Evolutionary conservation across 2,888 invertebrate genomes (phyloP).

Genomic region (Bellardia pandia): DNA sequence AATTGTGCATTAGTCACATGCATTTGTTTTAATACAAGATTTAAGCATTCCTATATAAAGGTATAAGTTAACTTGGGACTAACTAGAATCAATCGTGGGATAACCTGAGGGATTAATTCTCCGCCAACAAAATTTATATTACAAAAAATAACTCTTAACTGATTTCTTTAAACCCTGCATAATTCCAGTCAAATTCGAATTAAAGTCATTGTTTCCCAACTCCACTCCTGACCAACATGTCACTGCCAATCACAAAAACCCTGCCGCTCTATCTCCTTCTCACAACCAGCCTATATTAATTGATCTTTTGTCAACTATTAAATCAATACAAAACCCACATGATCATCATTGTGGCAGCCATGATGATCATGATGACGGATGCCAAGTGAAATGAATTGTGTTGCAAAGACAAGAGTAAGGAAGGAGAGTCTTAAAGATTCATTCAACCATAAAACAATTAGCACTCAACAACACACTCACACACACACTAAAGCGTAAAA

Average conservation of each 20-base stretch:
- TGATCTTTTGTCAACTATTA: constrained; percentile 54
- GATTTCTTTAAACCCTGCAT: no score
- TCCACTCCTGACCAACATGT: no score
- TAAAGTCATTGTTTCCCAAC: no score
- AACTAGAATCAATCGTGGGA: no score
- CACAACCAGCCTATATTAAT: not conserved
- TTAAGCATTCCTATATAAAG: no score
- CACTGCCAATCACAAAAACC: not conserved
- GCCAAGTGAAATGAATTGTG: constrained; percentile 2
- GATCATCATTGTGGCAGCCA: constrained; percentile 49
- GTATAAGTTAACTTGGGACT: no score
- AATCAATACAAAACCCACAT: constrained; percentile 33
- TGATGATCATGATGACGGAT: constrained; percentile 19
- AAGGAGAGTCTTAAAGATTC: constrained; percentile 8
- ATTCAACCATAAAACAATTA: constrained; percentile 71
- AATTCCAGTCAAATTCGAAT: no score
- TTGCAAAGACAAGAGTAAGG: constrained; percentile 4
- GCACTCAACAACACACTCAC: constrained; percentile 40
- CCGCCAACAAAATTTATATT: no score
- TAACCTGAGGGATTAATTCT: no score
- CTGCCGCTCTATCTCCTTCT: not conserved
- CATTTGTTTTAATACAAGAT: no score
- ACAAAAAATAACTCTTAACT: no score
- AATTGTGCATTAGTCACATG: no score
- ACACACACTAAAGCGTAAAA: constrained; percentile 75